Evolutionary conservation across 2,113 vertebrate genomes (phyloP).

Genomic region (Aspiorhynchus laticeps): DNA sequence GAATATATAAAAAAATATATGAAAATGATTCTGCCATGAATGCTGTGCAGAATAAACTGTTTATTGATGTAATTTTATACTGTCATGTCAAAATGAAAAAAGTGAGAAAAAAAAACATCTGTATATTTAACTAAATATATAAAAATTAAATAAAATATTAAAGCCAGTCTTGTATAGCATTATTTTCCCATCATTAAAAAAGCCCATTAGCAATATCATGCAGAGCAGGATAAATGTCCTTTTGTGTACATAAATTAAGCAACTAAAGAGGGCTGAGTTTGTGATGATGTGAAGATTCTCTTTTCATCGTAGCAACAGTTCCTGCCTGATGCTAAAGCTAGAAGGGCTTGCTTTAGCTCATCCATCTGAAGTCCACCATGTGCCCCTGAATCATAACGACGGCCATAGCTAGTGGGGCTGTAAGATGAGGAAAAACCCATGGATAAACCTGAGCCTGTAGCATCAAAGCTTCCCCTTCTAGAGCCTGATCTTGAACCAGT

Average conservation of each 20-base stretch:
- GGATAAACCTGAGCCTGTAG: conserved; percentile 87
- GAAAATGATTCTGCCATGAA: conserved; percentile 9
- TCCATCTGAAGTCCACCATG: conserved; percentile 42
- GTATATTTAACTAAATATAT: conserved; percentile 29
- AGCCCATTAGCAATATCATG: conserved; percentile 78
- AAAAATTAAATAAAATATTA: conserved; percentile 53
- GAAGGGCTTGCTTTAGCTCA: conserved; percentile 52
- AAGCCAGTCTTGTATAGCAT: conserved; percentile 58
- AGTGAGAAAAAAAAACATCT: background rate
- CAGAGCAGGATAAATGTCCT: conserved; percentile 80
- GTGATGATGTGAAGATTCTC: conserved; percentile 28
- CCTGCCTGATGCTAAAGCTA: conserved; percentile 36
- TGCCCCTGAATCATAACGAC: conserved; percentile 75
- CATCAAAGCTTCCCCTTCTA: conserved; percentile 91
- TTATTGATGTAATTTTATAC: conserved; percentile 3
- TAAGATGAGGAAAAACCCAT: conserved; percentile 90
- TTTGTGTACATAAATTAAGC: conserved; percentile 74
- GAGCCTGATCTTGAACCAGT: conserved; percentile 89
- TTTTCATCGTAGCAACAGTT: conserved; percentile 63
- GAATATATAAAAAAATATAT: background rate
- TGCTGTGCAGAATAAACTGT: conserved; percentile 30
- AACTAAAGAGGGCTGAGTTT: conserved; percentile 67
- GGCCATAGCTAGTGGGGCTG: conserved; percentile 87
- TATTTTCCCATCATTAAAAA: conserved; percentile 56
- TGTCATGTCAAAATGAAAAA: background rate